Base-by-base conservation (phyloP, 92 coral and sea anemone species). In the Heteractis magnifica region DNA sequence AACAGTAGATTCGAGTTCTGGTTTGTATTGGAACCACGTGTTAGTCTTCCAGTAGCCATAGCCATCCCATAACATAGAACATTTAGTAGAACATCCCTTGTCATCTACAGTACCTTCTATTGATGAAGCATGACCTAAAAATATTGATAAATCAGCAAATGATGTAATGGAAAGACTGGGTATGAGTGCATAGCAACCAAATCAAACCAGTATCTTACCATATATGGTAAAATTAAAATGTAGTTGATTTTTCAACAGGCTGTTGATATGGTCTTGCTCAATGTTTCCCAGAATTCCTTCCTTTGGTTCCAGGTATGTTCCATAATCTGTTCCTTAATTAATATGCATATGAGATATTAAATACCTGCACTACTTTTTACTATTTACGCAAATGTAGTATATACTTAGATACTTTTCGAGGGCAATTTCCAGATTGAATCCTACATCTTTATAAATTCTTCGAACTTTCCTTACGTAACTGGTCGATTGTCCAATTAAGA, bases 261-360 rank as follows among this genome's bases (percentile, higher is more conserved):
- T 41, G 44, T 80, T 86, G 4, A 89, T 82, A 65, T 89, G 68
- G 85, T 89, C 92, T 1, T 73, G 79, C n/a, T 83, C 92, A 56
- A 89, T 89, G 77, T 89, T 81, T 21, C 92, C 92, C 62, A 89
- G 82, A 72, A 86, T 51, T 12, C 87, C 87, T 44, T 82, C 88
- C 20, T 86, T 60, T 56, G 89, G 87, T 13, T 82, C 65, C 19
- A 77, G 83, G 75, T 89, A 89, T 13, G 92, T 89, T 8, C 92
- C 88, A 79, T 81, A 79, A 51, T 86, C 92, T 16, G 92, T 89
- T 51, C 92, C 92, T 89, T 52, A 20, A 71, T 6, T 11, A 52
- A 18, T 68, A 18, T 68, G 73, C 10, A 23, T 18, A 34, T 34
- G 44, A 34, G 44, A 34, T 34, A 34, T 34, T 34, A 34, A 2